A percentile compares a stretch with the other conserved stretches of the same genome.
These are phyloP conservation scores for cattle (Bos taurus) DNA, from an alignment of 2,113 vertebrate species.

Conservation along the genomic window ARS-UCD2.0 NC_037338.1:58444501-58445000, in stretches of 20 bases:
- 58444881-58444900: not conserved
- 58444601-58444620: not conserved
- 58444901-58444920: not conserved
- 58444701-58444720: not conserved
- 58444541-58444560: not conserved
- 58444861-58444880: not conserved
- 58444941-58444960: not conserved
- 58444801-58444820: not conserved
- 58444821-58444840: not conserved
- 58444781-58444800: not conserved
- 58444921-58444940: not conserved
- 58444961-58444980: not conserved
- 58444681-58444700: not conserved
- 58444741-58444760: not conserved
- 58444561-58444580: not conserved
- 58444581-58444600: not conserved
- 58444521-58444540: not conserved
- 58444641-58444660: not conserved
- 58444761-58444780: not conserved
- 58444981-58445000: not conserved
- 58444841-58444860: not conserved
- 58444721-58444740: not conserved
- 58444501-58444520: not conserved
- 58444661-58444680: not conserved
- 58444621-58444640: not conserved